phyloP scores from a whole-genome alignment of 23 tunicate species.

The Styela clava region DNA sequence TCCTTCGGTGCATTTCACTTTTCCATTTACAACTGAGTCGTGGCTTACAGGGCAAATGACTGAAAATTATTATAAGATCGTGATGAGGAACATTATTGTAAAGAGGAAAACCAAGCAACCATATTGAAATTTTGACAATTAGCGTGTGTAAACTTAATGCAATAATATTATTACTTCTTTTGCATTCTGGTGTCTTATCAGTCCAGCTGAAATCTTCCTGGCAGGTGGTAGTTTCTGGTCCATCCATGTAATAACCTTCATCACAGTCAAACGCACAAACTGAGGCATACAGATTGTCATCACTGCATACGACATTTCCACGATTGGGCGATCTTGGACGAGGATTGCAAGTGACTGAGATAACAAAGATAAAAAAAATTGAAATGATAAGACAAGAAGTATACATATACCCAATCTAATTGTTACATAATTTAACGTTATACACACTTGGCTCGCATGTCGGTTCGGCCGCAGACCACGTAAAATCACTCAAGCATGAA shows the following conservation, averaged over 20 bases:
- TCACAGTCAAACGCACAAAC: conserved; percentile 30
- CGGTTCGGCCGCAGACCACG: conserved; percentile 44
- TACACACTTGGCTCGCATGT: conserved; percentile 33
- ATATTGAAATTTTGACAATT: too few relatives aligned
- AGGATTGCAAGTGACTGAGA: conserved; percentile 23
- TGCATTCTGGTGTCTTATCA: conserved; percentile 3
- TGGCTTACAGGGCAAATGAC: background rate
- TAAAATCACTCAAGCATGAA: conserved; percentile 26
- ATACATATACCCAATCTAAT: too few relatives aligned
- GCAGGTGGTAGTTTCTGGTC: conserved; percentile 13
- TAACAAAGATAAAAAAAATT: too few relatives aligned
- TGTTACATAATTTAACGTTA: background rate
- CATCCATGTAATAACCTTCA: conserved; percentile 33
- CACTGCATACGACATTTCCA: conserved; percentile 28
- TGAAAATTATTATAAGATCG: too few relatives aligned
- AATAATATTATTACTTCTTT: conserved; percentile 23
- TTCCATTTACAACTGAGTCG: conserved; percentile 27
- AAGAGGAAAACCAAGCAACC: too few relatives aligned
- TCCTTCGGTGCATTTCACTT: conserved; percentile 37
- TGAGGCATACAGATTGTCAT: conserved; percentile 34
- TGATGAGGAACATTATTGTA: too few relatives aligned
- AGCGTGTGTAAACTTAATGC: too few relatives aligned
- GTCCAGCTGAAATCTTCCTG: conserved; percentile 31
- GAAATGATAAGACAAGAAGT: too few relatives aligned
- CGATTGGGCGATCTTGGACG: conserved; percentile 9